Percentiles rank a stretch among this genome's conserved stretches.
These are phyloP conservation scores for Papilio polytes DNA, from an alignment of 1,140 invertebrate species.

Conservation along the genomic window DNA sequence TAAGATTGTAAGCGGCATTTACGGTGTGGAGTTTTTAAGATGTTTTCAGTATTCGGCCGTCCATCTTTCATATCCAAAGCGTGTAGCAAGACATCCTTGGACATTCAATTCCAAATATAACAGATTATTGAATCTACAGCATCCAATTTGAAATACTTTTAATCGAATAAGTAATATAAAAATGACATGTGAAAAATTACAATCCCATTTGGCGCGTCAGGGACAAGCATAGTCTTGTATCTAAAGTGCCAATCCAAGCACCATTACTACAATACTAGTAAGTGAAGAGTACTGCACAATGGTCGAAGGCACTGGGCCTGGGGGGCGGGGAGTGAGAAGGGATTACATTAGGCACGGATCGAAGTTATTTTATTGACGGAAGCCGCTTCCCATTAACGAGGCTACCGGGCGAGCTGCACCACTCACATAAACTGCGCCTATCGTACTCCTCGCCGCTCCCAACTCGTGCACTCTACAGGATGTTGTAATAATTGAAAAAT, in stretches of 20 bases:
- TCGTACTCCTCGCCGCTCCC: slow-evolving; percentile 40
- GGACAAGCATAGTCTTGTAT: neutral
- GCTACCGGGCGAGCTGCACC: slow-evolving; percentile 53
- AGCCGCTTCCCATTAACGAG: slow-evolving; percentile 62
- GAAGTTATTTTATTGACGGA: slow-evolving; percentile 59
- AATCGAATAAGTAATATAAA: too few species aligned
- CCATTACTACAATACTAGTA: neutral
- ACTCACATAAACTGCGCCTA: slow-evolving; percentile 58
- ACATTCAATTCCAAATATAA: too few species aligned
- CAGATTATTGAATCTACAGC: too few species aligned
- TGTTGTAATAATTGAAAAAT: slow-evolving; percentile 39
- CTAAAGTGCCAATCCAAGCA: neutral
- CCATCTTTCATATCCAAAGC: too few species aligned
- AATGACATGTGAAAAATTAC: too few species aligned
- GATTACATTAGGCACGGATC: slow-evolving; percentile 42
- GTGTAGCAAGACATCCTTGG: too few species aligned
- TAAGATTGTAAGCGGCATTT: too few species aligned
- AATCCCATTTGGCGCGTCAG: too few species aligned
- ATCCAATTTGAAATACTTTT: too few species aligned
- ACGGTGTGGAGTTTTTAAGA: too few species aligned
- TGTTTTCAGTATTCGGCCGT: too few species aligned
- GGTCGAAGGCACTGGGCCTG: neutral
- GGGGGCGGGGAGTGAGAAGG: neutral
- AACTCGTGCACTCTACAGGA: slow-evolving; percentile 43
- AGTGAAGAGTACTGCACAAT: neutral